phyloP scores from a whole-genome alignment of 2,888 invertebrate species.

The Rhynchonema sp. region DNA sequence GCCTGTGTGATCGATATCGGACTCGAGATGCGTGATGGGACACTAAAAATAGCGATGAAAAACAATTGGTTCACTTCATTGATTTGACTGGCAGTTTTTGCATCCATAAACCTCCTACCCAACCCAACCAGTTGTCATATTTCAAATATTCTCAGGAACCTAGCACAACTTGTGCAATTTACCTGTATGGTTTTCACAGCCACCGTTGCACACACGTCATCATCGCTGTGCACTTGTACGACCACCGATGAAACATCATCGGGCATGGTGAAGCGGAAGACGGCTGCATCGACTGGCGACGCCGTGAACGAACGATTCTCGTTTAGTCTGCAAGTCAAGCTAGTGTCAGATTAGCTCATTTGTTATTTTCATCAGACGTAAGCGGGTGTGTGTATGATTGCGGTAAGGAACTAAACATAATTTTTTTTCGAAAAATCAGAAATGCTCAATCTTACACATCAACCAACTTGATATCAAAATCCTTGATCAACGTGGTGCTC shows the following conservation, averaged over 20 bases:
- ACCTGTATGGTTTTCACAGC: constrained; percentile 53
- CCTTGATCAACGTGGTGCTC: constrained; percentile 39
- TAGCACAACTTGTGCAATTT: too few relatives aligned
- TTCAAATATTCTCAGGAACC: too few relatives aligned
- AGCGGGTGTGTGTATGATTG: too few relatives aligned
- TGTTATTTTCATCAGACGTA: too few relatives aligned
- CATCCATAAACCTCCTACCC: too few relatives aligned
- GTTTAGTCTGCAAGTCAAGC: constrained; percentile 16
- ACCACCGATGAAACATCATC: constrained; percentile 29
- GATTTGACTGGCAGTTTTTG: too few relatives aligned
- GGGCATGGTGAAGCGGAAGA: constrained; percentile 43
- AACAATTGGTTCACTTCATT: neutral
- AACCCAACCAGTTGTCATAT: too few relatives aligned
- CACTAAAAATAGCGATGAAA: constrained; percentile 41
- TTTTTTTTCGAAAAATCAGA: neutral
- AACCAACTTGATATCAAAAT: constrained; percentile 39
- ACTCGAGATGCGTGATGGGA: constrained; percentile 59
- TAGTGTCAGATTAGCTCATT: neutral
- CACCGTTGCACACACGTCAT: constrained; percentile 50
- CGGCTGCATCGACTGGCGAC: constrained; percentile 42
- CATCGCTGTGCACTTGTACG: constrained; percentile 26
- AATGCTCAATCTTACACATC: neutral
- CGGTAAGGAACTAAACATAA: too few relatives aligned
- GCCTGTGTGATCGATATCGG: constrained; percentile 53
- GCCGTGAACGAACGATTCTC: constrained; percentile 22